phyloP scores from a whole-genome alignment of 2,888 invertebrate genomes.

The Falcaria lacertinaria region DNA sequence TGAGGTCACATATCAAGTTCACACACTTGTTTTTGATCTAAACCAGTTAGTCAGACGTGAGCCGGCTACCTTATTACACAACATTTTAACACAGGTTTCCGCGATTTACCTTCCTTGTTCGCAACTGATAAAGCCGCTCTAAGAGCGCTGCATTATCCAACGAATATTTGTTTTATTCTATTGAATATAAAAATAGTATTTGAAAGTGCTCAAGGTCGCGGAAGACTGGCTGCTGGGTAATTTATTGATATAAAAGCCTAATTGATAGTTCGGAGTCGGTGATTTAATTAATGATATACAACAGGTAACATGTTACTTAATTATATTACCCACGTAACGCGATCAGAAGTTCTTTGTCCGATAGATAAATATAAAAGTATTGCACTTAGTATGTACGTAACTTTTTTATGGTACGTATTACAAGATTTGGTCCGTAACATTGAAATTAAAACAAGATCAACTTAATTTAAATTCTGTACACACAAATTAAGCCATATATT shows the following conservation, averaged over 20 bases:
- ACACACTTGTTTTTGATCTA: constrained; percentile 52
- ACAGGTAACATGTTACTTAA: constrained; percentile 21
- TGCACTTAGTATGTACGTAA: constrained; percentile 10
- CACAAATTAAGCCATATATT: not conserved
- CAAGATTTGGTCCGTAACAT: not conserved
- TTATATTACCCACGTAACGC: constrained; percentile 28
- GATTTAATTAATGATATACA: constrained; percentile 25
- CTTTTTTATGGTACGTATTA: constrained; percentile 3
- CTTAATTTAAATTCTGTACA: not conserved
- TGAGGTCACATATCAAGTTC: constrained; percentile 74
- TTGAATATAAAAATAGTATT: constrained; percentile 16
- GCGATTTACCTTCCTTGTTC: constrained; percentile 31
- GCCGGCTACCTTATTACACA: constrained; percentile 31
- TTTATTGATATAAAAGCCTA: constrained; percentile 14
- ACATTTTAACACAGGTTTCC: constrained; percentile 29
- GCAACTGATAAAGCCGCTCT: constrained; percentile 21
- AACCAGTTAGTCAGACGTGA: constrained; percentile 42
- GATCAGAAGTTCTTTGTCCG: constrained; percentile 45
- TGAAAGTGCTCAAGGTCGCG: constrained; percentile 32
- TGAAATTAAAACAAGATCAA: not conserved
- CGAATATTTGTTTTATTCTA: not conserved
- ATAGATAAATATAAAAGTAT: constrained; percentile 29
- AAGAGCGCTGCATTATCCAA: too few relatives aligned
- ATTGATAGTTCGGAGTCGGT: constrained; percentile 15
- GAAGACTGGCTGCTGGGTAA: constrained; percentile 30